Percentiles rank a stretch among this genome's conserved stretches.
phyloP scores from a whole-genome alignment of 1,140 invertebrate species.

The Sitodiplosis mosellana region DNA sequence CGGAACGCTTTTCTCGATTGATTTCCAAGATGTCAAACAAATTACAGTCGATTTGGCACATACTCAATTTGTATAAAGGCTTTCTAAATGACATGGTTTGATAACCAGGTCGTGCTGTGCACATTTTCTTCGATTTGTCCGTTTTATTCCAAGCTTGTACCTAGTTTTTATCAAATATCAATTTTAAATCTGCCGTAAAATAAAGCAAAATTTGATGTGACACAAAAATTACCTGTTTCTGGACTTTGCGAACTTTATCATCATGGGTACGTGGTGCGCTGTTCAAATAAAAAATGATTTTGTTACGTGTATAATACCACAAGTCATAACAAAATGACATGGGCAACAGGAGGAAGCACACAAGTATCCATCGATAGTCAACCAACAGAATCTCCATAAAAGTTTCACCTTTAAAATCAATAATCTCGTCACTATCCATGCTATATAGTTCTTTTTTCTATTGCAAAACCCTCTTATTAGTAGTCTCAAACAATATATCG shows the following conservation, averaged over 20 bases:
- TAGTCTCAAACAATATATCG: too few species aligned
- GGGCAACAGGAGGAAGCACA: slow-evolving; percentile 52
- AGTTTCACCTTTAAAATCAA: slow-evolving; percentile 8
- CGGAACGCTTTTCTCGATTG: slow-evolving; percentile 41
- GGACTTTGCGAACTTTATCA: slow-evolving; percentile 49
- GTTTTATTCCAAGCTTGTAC: slow-evolving; percentile 41
- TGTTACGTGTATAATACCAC: slow-evolving; percentile 41
- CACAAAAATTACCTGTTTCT: slow-evolving; percentile 44
- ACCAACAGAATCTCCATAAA: slow-evolving; percentile 39
- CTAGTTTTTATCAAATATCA: too few species aligned
- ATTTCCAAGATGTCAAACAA: slow-evolving; percentile 58
- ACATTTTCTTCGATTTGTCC: slow-evolving; percentile 40
- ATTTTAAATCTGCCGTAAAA: too few species aligned
- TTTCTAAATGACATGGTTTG: slow-evolving; percentile 58
- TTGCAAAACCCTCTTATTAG: too few species aligned
- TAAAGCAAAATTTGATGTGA: too few species aligned
- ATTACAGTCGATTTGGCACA: slow-evolving; percentile 51
- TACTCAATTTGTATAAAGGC: slow-evolving; percentile 50
- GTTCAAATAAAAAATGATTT: slow-evolving; percentile 47
- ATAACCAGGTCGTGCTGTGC: slow-evolving; percentile 64
- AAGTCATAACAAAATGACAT: slow-evolving; percentile 53
- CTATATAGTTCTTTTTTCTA: too few species aligned
- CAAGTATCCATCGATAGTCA: slow-evolving; percentile 59
- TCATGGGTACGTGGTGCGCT: slow-evolving; percentile 55
- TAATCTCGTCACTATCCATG: too few species aligned